These are phyloP conservation scores for Apeira syringaria DNA, from an alignment of 2,888 invertebrate species.

Conservation along the genomic window DNA sequence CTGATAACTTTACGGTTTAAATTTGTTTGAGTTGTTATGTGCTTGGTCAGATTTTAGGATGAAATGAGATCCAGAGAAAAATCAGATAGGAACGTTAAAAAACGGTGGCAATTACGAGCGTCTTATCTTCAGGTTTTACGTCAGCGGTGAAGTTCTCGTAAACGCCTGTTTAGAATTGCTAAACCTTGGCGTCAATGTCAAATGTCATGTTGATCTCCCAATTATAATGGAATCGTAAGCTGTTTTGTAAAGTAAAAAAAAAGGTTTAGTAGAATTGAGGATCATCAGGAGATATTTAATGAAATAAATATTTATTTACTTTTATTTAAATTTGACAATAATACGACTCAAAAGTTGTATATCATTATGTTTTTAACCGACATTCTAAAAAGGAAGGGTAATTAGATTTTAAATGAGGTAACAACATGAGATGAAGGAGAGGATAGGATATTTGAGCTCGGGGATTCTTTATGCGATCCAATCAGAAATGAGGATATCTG, in stretches of 20 bases:
- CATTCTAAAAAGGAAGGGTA: no score
- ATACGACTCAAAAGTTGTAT: no score
- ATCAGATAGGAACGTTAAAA: conserved; percentile 78
- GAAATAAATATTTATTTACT: no score
- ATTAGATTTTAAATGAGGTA: no score
- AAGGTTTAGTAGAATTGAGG: no score
- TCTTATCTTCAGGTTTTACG: conserved; percentile 61
- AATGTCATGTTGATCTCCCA: conserved; percentile 66
- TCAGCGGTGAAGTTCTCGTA: conserved; percentile 44
- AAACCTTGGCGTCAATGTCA: conserved; percentile 57
- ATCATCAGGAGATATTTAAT: background rate
- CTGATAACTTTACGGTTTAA: conserved; percentile 26
- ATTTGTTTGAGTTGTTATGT: conserved; percentile 29
- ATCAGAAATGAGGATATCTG: no score
- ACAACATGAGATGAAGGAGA: no score
- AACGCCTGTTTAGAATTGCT: conserved; percentile 54
- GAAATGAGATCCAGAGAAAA: conserved; percentile 51
- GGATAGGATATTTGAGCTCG: no score
- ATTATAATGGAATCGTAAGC: conserved; percentile 66
- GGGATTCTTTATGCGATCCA: no score
- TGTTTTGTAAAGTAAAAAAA: conserved; percentile 2
- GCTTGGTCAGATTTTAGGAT: conserved; percentile 52
- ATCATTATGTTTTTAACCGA: no score
- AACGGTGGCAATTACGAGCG: conserved; percentile 75
- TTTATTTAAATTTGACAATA: no score